Percentiles rank a stretch among this genome's conserved stretches.
Evolutionary conservation across 2,888 invertebrate species (phyloP).

Genomic region (Operophtera brumata): DNA sequence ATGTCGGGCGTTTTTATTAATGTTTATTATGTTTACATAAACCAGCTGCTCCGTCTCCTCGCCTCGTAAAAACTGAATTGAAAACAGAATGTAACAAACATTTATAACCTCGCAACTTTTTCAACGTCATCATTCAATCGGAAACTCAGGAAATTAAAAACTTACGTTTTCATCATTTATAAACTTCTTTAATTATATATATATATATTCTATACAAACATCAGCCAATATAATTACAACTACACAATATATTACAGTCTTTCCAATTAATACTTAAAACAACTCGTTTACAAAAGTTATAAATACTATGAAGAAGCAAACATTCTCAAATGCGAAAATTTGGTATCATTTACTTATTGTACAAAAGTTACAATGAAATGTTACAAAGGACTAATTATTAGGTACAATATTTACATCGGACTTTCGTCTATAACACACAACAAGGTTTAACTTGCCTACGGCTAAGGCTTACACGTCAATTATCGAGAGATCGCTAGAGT

Average conservation of each 20-base stretch:
- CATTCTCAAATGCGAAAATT: constrained; percentile 75
- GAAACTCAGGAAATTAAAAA: constrained; percentile 36
- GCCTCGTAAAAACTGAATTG: constrained; percentile 69
- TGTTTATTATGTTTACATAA: constrained; percentile 71
- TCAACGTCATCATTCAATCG: constrained; percentile 38
- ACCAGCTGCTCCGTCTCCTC: constrained; percentile 63
- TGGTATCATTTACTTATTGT: constrained; percentile 75
- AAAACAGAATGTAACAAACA: constrained; percentile 65
- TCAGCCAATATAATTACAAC: constrained; percentile 73
- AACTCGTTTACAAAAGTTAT: constrained; percentile 62
- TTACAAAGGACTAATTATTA: constrained; percentile 52
- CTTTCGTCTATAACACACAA: constrained; percentile 64
- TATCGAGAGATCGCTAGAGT: constrained; percentile 65
- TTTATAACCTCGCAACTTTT: constrained; percentile 48
- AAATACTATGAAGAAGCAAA: constrained; percentile 71
- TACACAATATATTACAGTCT: constrained; percentile 80
- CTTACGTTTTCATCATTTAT: constrained; percentile 53
- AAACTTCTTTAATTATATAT: constrained; percentile 75
- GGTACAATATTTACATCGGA: constrained; percentile 69
- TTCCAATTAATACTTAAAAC: constrained; percentile 77
- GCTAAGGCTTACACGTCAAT: constrained; percentile 60
- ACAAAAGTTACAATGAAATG: constrained; percentile 73
- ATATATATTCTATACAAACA: constrained; percentile 66
- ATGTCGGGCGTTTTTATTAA: constrained; percentile 55
- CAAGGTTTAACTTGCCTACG: constrained; percentile 57